phyloP scores from a whole-genome alignment of 2,797 vertebrate species.

The Ataeniobius toweri region DNA sequence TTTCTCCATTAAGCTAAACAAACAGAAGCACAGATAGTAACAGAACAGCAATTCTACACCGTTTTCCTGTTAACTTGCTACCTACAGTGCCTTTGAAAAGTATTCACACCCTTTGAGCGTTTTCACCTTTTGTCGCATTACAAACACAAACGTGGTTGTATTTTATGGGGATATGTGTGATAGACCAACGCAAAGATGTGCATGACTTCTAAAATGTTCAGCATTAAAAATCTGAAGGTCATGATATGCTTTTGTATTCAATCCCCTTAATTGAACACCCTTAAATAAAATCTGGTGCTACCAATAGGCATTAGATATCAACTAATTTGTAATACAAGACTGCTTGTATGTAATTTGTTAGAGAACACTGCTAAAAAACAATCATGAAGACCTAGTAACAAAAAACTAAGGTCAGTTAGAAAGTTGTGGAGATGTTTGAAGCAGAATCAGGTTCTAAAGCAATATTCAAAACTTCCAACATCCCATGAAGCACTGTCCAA shows the following conservation, averaged over 20 bases:
- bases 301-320: neutral
- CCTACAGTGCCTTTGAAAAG: neutral
- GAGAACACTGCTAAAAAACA: neutral
- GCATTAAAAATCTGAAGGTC: neutral
- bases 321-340: neutral
- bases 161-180: neutral
- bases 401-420: neutral
- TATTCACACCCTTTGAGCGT: neutral
- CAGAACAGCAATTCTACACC: neutral
- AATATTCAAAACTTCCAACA: neutral
- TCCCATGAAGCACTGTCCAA: neutral
- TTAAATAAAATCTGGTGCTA: neutral
- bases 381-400: neutral
- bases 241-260: neutral
- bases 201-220: neutral
- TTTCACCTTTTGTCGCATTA: neutral
- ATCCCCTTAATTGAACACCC: neutral
- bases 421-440: neutral
- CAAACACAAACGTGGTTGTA: neutral
- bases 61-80: neutral
- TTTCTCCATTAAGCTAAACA: constrained; percentile 25
- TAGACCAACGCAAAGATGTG: neutral
- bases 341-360: neutral
- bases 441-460: neutral
- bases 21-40: neutral